phyloP scores from a whole-genome alignment of 2,888 invertebrate species.

The Cheilosia scutellata region DNA sequence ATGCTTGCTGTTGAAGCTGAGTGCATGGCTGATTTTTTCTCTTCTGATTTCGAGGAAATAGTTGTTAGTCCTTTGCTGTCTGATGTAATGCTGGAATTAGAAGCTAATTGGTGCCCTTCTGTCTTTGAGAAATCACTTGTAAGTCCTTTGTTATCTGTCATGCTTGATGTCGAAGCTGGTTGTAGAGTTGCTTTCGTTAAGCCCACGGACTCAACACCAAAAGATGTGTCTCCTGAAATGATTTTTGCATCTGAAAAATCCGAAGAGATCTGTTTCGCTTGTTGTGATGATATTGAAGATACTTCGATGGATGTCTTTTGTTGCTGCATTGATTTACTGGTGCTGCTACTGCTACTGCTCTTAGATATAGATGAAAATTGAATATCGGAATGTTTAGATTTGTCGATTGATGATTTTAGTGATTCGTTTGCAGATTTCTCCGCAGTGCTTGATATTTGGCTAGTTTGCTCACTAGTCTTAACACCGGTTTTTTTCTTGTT shows the following conservation, averaged over 20 bases:
- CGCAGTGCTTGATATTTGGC: slow-evolving; percentile 21
- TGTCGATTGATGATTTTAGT: slow-evolving; percentile 36
- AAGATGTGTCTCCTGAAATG: slow-evolving; percentile 31
- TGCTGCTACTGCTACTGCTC: slow-evolving; percentile 44
- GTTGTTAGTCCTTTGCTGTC: slow-evolving; percentile 28
- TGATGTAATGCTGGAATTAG: background rate
- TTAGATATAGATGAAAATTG: slow-evolving; percentile 28
- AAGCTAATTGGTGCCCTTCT: slow-evolving; percentile 18
- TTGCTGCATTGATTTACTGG: slow-evolving; percentile 45
- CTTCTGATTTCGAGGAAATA: slow-evolving; percentile 46
- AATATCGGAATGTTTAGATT: slow-evolving; percentile 46
- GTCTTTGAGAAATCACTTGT: slow-evolving; percentile 39
- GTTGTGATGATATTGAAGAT: slow-evolving; percentile 79
- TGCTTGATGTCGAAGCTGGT: slow-evolving; percentile 5
- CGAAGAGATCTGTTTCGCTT: slow-evolving; percentile 27
- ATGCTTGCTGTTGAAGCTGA: background rate
- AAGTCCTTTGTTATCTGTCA: slow-evolving; percentile 23
- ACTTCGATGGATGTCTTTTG: slow-evolving; percentile 79
- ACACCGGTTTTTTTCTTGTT: slow-evolving; percentile 79
- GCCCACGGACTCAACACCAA: background rate
- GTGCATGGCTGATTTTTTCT: slow-evolving; percentile 15
- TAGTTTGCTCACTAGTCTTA: slow-evolving; percentile 77
- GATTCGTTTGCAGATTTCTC: slow-evolving; percentile 21
- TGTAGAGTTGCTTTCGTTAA: slow-evolving; percentile 7
- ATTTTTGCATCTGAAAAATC: slow-evolving; percentile 46